Evolutionary conservation across 2,113 vertebrate species (phyloP), one percentile per base, ranked within the genome.

Genomic region (Onychostruthus taczanowskii): DNA sequence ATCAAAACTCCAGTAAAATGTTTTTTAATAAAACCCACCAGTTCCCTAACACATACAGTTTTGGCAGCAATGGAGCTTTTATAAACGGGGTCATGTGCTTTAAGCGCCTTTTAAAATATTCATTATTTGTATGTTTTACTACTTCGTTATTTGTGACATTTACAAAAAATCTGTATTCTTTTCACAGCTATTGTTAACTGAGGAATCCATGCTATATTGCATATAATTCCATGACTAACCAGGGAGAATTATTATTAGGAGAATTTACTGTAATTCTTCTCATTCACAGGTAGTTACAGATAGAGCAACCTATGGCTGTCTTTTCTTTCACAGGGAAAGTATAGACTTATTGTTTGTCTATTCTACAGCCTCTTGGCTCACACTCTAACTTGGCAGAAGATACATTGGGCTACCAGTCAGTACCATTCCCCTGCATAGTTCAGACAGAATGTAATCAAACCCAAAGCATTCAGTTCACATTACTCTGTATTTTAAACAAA

Each of bases 391-490:
- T 91, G 68, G 85, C 74, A 97, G 90, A 94, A 86, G 63, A 89
- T 75, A 93, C 79, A 87, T 62, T 56, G 64, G 89, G 82, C 92
- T 88, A 95, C 39, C 75, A 76, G 55, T 49, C 94, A 96, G 52
- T 63, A 92, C 53, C 63, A 84, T 94, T 93, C 73, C 63, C 85
- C 26, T 94, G 56, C 27, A 9, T 33, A 74, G 81, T 84, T 95
- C 83, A 93, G 92, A 92, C 75, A 82, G 79, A 93, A 96, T 39
- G 49, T 22, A 87, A 95, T 46, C 41, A 83, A 85, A 86, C 83
- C 64, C 77, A 90, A 66, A 93, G 89, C 89, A 97, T 77, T 82
- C 85, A 84, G 80, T 91, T 96, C 77, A 88, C 50, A 94, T 94
- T 94, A 91, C 94, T 94, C 56, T 88, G 64, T 7, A 83, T 67